Evolutionary conservation across 2,797 vertebrate genomes (phyloP), one percentile per base, ranked within the genome.

Genomic region (Synanceia verrucosa): DNA sequence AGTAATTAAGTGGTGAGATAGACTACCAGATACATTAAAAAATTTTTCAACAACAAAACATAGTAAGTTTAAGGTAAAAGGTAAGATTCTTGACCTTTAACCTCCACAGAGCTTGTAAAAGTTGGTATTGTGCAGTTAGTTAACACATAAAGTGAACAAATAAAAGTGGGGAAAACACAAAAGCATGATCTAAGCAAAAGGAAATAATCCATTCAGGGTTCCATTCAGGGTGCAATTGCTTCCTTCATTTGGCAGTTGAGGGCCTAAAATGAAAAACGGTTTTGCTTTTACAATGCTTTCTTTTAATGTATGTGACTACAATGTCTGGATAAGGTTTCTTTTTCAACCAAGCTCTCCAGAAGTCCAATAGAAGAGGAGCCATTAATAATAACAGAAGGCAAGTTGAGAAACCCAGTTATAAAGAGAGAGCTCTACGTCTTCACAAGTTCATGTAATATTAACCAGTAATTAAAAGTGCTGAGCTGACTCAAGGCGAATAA

Each of bases 371-470:
- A 16, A 65, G 61, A 31, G 9, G 55, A 78, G 39, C 29, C 34
- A 19, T 68, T 70, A 74, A 59, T 67, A 65, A 63, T 55, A 58
- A 29, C 5, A 6, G 43, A 39, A 21, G 26, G 67, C 28, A 24
- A 24, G 19, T 23, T 29, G 39, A 76, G 31, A 69, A 68, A 63
- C 26, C 43, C 39, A 51, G 29, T 61, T 28, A 29, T 46, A 67
- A 13, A 9, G 33, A 23, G 33, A 28, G 53, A 66, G 79, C 58
- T 46, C 65, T 70, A 47, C 34, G 61, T 78, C 73, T 75, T 51
- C 48, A 23, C 21, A 16, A 55, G 75, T 77, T 82, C 82, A 87
- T 86, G 73, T 65, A 85, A 87, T 87, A 88, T 90, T 86, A 78
- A 88, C 36, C 41, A 72, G 62, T 78, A 79, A 83, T 87, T 86